Percentiles rank a stretch among this genome's conserved stretches.
phyloP scores from a whole-genome alignment of 1,140 invertebrate species.

The Drosophila watanabei region DNA sequence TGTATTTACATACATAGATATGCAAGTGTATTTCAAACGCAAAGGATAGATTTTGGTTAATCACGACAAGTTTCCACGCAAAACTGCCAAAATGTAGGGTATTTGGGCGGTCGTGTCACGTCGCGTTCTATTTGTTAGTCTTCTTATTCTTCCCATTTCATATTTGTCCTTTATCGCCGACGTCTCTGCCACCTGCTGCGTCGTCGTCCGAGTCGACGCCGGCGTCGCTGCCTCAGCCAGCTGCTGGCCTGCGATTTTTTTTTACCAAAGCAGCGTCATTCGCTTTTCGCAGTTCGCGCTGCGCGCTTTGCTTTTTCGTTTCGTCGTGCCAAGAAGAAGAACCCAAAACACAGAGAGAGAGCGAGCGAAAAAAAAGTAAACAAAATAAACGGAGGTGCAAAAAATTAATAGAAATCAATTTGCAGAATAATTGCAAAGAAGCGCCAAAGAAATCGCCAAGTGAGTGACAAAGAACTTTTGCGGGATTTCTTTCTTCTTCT shows the following conservation, averaged over 20 bases:
- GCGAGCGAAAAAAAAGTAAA: slow-evolving; percentile 14
- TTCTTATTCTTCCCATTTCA: slow-evolving; percentile 39
- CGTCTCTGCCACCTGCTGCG: slow-evolving; percentile 32
- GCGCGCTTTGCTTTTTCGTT: slow-evolving; percentile 46
- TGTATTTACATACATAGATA: background rate
- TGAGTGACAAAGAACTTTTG: slow-evolving; percentile 39
- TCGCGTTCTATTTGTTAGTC: slow-evolving; percentile 6
- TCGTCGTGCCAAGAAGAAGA: slow-evolving; percentile 19
- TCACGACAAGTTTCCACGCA: background rate
- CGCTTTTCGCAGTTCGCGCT: slow-evolving; percentile 36
- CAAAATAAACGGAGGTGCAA: slow-evolving; percentile 31
- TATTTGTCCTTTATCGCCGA: slow-evolving; percentile 52
- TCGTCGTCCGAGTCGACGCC: slow-evolving; percentile 10
- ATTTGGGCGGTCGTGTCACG: background rate
- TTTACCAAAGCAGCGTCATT: slow-evolving; percentile 45
- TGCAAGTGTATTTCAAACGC: background rate
- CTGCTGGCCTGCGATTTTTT: slow-evolving; percentile 40
- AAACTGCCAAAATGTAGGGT: background rate
- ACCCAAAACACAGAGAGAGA: slow-evolving; percentile 13
- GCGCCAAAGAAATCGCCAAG: slow-evolving; percentile 19
- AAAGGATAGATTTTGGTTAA: background rate
- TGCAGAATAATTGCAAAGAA: slow-evolving; percentile 30
- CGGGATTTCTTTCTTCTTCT: slow-evolving; percentile 17
- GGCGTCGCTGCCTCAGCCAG: slow-evolving; percentile 1
- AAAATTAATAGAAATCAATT: slow-evolving; percentile 37